Base-by-base conservation (phyloP, 92 coral and sea anemone genomes). In the Anthopleura xanthogrammica region DNA sequence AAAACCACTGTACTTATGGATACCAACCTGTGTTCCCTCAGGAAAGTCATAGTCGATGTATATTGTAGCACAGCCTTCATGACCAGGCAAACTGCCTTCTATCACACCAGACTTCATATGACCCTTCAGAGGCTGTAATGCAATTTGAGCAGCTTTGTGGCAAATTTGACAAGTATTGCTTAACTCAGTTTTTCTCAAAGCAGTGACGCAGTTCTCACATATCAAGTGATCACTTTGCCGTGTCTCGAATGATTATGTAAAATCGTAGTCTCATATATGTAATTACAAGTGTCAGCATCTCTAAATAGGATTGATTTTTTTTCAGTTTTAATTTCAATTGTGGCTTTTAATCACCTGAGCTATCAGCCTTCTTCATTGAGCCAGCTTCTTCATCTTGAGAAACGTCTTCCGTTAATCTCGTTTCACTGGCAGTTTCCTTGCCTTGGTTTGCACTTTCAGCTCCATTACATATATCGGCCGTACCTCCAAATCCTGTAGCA, bases 131-230 rank as follows among this genome's bases (percentile, higher is more conserved):
- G 92, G 92, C 55, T 89, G 92, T 55, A 19, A 77, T 23, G 22
- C 77, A 71, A 66, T 46, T 23, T 5, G 48, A 12, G 66, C 66
- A 17, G 10, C 41, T 75, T 29, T 48, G 46, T 81, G 77, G 48
- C 84, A 81, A 11, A 16, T 81, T 50, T 68, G 58, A 14, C 84
- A 81, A 22, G 52, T 3, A 81, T 3, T 29, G 39, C 5, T 70
- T 14, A 65, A 76, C 80, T 80, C 39, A 4, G 10, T 23, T 16
- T 78, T 68, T 20, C 89, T 83, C 16, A 86, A 75, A 12, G 58
- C 41, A 2, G 81, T 74, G n/a, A 90, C 46, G 77, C 98, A 94
- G 0, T n/a, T 42, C 50, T 80, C 39, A 79, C 98, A 94, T 76
- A 92, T 85, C 14, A 80, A 77, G 83, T 94, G 98, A 40, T 78